Evolutionary conservation across 2,797 vertebrate genomes (phyloP).

Genomic region (Chaetodon trifasciatus): DNA sequence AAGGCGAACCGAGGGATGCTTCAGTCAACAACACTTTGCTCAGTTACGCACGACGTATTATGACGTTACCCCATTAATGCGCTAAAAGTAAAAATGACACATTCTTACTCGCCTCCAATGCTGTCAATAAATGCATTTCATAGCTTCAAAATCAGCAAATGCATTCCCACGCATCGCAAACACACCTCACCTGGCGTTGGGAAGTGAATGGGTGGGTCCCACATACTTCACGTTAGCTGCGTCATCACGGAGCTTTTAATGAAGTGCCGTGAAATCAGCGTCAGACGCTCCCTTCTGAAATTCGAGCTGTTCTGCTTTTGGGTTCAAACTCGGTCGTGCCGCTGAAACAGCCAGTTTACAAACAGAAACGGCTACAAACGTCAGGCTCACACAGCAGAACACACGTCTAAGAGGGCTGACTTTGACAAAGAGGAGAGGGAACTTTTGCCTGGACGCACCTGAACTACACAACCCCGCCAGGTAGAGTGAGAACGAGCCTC

Average conservation of each 20-base stretch:
- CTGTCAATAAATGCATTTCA: background rate
- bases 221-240: background rate
- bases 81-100: background rate
- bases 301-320: background rate
- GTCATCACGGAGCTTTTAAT: background rate
- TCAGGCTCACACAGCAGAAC: background rate
- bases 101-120: rapidly evolving
- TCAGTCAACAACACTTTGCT: background rate
- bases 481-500: background rate
- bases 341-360: background rate
- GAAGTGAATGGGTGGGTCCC: conserved; percentile 34
- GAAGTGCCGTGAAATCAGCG: background rate
- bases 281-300: conserved; percentile 9
- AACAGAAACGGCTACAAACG: background rate
- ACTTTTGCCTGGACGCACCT: conserved; percentile 1
- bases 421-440: background rate
- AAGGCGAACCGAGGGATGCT: background rate
- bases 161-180: background rate
- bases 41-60: background rate
- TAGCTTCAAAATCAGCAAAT: background rate
- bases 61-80: background rate
- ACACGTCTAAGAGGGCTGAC: background rate
- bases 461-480: background rate
- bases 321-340: conserved; percentile 1
- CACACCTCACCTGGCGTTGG: conserved; percentile 13